These are phyloP conservation scores for Struthidea cinerea DNA, from an alignment of 2,113 vertebrate genomes.

Conservation along the genomic window DNA sequence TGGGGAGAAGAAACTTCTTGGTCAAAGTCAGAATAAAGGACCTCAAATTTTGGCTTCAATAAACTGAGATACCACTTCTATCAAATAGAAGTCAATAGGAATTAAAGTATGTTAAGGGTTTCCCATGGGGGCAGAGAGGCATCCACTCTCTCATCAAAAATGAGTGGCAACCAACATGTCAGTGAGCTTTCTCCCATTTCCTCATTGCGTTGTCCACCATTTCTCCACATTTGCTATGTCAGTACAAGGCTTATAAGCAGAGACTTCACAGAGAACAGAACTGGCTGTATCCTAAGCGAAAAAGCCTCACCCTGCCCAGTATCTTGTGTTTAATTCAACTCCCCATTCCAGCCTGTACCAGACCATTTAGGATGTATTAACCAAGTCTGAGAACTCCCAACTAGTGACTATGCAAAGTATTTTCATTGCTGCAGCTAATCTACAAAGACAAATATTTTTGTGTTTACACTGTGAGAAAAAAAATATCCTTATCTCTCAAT, in stretches of 20 bases:
- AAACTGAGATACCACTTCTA: not conserved
- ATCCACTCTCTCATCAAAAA: not conserved
- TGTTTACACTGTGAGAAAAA: conserved; percentile 3
- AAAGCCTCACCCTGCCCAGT: not conserved
- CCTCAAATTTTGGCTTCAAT: not conserved
- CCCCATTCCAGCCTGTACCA: not conserved
- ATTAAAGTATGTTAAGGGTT: not conserved
- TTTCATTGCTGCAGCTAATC: conserved; percentile 37
- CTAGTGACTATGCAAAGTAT: not conserved
- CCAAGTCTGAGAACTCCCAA: not conserved
- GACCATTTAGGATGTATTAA: not conserved
- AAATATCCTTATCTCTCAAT: conserved; percentile 12
- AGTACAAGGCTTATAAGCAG: not conserved
- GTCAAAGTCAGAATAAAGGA: not conserved
- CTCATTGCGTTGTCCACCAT: fast-evolving
- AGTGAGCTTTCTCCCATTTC: not conserved
- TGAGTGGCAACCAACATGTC: not conserved
- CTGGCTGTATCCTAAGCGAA: not conserved
- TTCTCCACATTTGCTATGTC: not conserved
- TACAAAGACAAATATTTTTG: conserved; percentile 36
- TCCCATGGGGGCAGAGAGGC: not conserved
- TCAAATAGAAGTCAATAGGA: not conserved
- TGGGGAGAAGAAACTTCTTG: not conserved
- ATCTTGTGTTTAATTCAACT: not conserved
- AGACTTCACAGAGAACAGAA: not conserved